Evolutionary conservation across 2,888 invertebrate species (phyloP).

Genomic region (Malthinus flaveolus): DNA sequence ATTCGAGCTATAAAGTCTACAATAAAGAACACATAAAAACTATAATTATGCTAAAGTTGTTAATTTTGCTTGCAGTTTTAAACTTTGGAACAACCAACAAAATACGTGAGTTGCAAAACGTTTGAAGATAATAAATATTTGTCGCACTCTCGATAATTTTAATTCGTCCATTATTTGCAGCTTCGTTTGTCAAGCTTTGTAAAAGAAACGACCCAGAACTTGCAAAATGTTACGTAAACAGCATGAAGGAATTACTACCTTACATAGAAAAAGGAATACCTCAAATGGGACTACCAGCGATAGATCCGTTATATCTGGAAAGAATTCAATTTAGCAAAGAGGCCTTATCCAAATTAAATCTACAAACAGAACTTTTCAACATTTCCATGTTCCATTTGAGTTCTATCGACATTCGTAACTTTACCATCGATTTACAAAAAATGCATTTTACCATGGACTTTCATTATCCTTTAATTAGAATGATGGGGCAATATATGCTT

Average conservation of each 20-base stretch:
- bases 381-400: slow-evolving; percentile 28
- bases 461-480: too few relatives aligned
- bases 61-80: too few relatives aligned
- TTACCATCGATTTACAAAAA: too few relatives aligned
- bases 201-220: slow-evolving; percentile 43
- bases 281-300: slow-evolving; percentile 43
- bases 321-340: slow-evolving; percentile 28
- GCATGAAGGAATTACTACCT: slow-evolving; percentile 39
- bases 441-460: too few relatives aligned
- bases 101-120: too few relatives aligned
- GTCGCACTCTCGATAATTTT: too few relatives aligned
- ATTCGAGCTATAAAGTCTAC: too few relatives aligned
- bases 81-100: too few relatives aligned
- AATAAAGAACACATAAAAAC: too few relatives aligned
- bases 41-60: too few relatives aligned
- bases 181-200: slow-evolving; percentile 34
- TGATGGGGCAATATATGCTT: slow-evolving; percentile 39
- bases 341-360: not conserved
- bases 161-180: slow-evolving; percentile 15
- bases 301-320: slow-evolving; percentile 43
- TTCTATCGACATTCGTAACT: too few relatives aligned
- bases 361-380: not conserved
- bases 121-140: too few relatives aligned
- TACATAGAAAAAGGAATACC: slow-evolving; percentile 44
- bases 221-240: slow-evolving; percentile 42